A percentile compares a stretch with the other conserved stretches of the same genome.
Conservation (phyloP, 2,888 invertebrate genomes). For the Rhynchonema sp. region DNA sequence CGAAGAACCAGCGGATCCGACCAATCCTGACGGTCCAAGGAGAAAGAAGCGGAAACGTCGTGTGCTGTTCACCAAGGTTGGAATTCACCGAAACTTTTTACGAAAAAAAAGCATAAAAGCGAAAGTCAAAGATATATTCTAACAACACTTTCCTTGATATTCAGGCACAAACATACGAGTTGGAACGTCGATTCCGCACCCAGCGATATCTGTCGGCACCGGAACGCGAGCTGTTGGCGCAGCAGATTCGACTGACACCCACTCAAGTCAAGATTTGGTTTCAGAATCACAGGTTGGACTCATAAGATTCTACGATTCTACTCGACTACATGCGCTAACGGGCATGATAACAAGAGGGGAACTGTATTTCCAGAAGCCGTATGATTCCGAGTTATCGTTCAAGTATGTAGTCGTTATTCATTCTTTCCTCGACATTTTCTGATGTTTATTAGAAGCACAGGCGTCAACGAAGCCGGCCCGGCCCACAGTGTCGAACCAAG, state of each 20-base stretch:
- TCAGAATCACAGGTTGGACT: conserved; percentile 47
- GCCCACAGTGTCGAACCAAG: no score
- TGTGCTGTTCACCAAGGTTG: conserved; percentile 87
- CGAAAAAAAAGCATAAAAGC: no score
- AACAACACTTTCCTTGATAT: no score
- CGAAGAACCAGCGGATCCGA: conserved; percentile 4
- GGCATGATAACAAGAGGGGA: no score
- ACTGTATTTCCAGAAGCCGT: no score
- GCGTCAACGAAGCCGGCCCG: no score
- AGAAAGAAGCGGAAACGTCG: conserved; percentile 66
- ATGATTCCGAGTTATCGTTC: no score
- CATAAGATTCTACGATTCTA: neutral
- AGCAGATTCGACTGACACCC: conserved; percentile 77
- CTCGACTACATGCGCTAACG: neutral
- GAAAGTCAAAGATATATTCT: no score
- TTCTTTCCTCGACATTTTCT: neutral
- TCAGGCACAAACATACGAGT: conserved; percentile 78
- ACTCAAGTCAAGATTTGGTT: conserved; percentile 97
- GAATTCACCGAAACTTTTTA: no score
- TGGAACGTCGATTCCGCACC: conserved; percentile 80
- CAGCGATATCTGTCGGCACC: conserved; percentile 91
- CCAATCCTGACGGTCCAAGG: conserved; percentile 9
- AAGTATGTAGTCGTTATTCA: neutral
- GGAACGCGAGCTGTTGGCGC: conserved; percentile 85
- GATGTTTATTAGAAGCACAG: no score